These are phyloP conservation scores for Pseudorasbora parva DNA, from an alignment of 2,113 vertebrate species.

Conservation along the genomic window DNA sequence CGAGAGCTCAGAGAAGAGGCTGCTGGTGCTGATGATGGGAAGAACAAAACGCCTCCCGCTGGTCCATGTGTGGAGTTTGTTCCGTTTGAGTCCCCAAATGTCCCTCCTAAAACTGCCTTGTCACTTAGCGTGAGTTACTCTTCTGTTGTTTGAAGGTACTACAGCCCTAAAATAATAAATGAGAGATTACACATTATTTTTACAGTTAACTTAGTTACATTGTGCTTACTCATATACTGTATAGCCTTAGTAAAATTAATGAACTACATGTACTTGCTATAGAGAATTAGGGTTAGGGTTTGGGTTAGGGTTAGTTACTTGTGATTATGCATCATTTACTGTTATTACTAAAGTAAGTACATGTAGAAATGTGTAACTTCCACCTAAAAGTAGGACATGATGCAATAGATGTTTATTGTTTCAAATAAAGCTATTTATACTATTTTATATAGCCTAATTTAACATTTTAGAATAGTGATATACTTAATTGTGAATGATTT, in stretches of 20 bases:
- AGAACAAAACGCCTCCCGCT: neutral
- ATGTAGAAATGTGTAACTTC: too few relatives aligned
- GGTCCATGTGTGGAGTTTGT: neutral
- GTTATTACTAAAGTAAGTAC: too few relatives aligned
- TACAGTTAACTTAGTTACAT: too few relatives aligned
- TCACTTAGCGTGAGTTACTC: conserved; percentile 24
- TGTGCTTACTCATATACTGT: too few relatives aligned
- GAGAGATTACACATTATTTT: neutral
- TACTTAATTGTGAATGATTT: too few relatives aligned
- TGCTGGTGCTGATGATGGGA: neutral
- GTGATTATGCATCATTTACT: too few relatives aligned
- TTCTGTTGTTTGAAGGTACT: conserved; percentile 1
- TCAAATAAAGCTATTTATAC: neutral
- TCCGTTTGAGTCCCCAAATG: neutral
- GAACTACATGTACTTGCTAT: too few relatives aligned
- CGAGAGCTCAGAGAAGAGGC: neutral
- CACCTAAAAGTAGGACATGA: neutral
- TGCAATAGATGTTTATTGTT: neutral
- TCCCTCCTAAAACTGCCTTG: neutral
- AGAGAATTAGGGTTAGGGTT: too few relatives aligned
- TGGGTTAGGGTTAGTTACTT: too few relatives aligned
- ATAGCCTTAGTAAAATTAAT: too few relatives aligned
- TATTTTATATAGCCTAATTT: too few relatives aligned
- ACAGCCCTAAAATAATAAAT: neutral
- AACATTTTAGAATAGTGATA: too few relatives aligned